phyloP scores from a whole-genome alignment of 2,888 invertebrate species.

The Lamellibrachia columna region DNA sequence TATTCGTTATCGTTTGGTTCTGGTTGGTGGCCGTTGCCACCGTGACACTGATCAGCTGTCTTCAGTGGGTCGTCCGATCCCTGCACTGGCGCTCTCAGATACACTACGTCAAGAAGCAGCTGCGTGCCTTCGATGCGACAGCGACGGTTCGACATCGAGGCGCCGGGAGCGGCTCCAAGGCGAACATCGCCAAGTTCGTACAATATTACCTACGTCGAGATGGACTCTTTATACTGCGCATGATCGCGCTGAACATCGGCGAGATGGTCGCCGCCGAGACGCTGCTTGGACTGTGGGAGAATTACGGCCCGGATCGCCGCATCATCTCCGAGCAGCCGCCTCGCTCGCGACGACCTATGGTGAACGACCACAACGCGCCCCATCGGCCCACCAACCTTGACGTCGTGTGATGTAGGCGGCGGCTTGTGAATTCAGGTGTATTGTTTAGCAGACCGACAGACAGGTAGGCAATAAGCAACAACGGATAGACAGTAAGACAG shows the following conservation, averaged over 20 bases:
- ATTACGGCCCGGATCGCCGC: constrained; percentile 40
- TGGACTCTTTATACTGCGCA: constrained; percentile 41
- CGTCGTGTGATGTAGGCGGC: neutral
- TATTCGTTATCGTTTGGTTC: constrained; percentile 68
- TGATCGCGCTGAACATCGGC: constrained; percentile 41
- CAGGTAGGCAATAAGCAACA: neutral
- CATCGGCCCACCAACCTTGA: neutral
- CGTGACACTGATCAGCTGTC: constrained; percentile 63
- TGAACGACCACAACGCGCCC: neutral
- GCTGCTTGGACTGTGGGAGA: constrained; percentile 41
- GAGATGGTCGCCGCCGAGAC: constrained; percentile 42
- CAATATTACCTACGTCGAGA: constrained; percentile 42
- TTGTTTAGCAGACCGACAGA: neutral
- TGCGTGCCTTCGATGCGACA: constrained; percentile 38
- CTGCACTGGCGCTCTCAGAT: constrained; percentile 39
- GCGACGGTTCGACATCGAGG: constrained; percentile 23
- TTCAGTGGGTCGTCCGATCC: constrained; percentile 64
- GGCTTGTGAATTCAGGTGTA: neutral
- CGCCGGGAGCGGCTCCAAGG: constrained; percentile 28
- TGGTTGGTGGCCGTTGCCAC: constrained; percentile 67
- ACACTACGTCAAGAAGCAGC: constrained; percentile 39
- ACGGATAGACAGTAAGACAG: neutral
- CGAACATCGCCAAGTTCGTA: constrained; percentile 37
- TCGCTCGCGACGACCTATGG: neutral
- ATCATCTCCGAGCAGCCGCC: constrained; percentile 34